Base-by-base conservation (phyloP, 30 jellyfish, hydroid and myxozoan genomes). In the Cassiopea xamachana region DNA sequence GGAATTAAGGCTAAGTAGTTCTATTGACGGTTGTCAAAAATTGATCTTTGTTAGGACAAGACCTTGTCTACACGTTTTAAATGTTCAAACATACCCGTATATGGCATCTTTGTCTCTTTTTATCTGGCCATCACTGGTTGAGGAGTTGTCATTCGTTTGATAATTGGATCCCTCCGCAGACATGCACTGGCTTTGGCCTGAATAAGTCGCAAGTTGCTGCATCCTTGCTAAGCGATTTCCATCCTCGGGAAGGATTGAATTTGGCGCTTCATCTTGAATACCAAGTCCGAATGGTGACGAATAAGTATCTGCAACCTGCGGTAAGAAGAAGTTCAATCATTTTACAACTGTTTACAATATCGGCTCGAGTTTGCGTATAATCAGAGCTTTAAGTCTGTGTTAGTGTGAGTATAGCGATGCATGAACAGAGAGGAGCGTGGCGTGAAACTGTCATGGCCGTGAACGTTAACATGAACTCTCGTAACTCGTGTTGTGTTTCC, bases 51-150 rank as follows among this genome's bases (percentile, higher is more conserved):
- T 90, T 90, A 83, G 97, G 93, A 80, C 89, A 90, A 73, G 89
- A 69, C 93, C 91, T 94, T 91, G 97, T 91, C 97, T 91, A 83
- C 97, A 91, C 97, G 69, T 83, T 74, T 46, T 70, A 62, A 58
- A 82, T 73, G 83, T 73, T 48, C 81, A 48, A 84, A 78, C 83
- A 85, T 92, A 92, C 98, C 98, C 96, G 94, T 92, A 92, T 48
- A 92, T 48, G n/a, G 81, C 89, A 72, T 92, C 98, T 92, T 92
- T 92, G 94, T 92, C 98, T 79, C 89, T 85, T 59, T 92, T 92
- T 95, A 92, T 92, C 91, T 92, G 98, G 39, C 84, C 89, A 90
- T 92, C 98, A 69, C 82, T 44, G 81, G 86, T 13, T 76, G 92
- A 62, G 12, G 97, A 85, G 27, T 93, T 67, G 77, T 91, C 89